phyloP scores from a whole-genome alignment of 2,113 vertebrate genomes.

The Scytalopus superciliaris region DNA sequence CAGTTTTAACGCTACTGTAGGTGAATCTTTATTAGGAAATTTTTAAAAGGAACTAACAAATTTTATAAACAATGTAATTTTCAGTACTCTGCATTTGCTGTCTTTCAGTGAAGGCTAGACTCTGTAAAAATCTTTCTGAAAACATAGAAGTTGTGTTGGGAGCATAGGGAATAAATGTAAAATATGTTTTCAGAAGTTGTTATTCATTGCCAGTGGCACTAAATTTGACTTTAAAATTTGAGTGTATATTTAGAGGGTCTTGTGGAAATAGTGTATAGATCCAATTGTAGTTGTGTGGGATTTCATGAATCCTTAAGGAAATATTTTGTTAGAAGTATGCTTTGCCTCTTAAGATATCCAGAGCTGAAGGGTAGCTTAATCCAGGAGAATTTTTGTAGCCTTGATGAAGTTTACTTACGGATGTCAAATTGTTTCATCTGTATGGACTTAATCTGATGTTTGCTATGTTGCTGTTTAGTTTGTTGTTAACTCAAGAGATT shows the following conservation, averaged over 20 bases:
- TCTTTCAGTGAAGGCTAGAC: background rate
- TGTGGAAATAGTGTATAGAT: background rate
- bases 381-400: background rate
- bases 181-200: background rate
- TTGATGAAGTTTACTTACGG: background rate
- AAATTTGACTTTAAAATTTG: background rate
- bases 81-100: background rate
- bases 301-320: background rate
- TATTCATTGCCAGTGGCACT: background rate
- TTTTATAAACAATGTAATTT: background rate
- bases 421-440: background rate
- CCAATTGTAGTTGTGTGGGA: background rate
- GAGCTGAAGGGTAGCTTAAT: background rate
- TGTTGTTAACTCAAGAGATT: background rate
- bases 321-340: background rate
- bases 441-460: background rate
- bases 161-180: background rate
- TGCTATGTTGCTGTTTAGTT: background rate
- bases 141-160: background rate
- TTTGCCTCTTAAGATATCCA: background rate
- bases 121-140: background rate
- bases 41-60: background rate
- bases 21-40: background rate
- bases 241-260: background rate
- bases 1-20: background rate